phyloP scores from a whole-genome alignment of 2,888 invertebrate species.

The Ashinkailepas kermadecensis region DNA sequence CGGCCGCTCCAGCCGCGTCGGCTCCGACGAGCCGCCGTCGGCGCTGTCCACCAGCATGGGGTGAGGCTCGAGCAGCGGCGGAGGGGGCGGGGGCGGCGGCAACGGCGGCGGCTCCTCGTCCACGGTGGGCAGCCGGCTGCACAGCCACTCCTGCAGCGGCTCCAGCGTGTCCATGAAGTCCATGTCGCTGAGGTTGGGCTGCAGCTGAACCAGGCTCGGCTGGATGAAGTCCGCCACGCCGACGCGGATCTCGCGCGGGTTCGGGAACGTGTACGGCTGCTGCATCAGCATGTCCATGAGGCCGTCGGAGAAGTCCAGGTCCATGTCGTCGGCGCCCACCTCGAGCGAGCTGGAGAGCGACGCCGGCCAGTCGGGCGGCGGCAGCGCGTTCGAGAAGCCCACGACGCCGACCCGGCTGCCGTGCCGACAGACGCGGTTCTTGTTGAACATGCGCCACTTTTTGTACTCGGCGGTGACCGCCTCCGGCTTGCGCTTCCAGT shows the following conservation, averaged over 20 bases:
- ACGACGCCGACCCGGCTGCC: constrained; percentile 46
- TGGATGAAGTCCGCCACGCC: constrained; percentile 80
- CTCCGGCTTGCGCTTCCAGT: constrained; percentile 95
- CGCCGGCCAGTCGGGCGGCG: constrained; percentile 3
- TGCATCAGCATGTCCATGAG: constrained; percentile 53
- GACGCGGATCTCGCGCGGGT: constrained; percentile 73
- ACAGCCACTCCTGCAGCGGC: constrained; percentile 61
- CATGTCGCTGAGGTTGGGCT: constrained; percentile 92
- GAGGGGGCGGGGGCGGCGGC: background rate
- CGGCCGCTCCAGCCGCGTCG: constrained; percentile 26
- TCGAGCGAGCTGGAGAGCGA: background rate
- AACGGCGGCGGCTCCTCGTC: background rate
- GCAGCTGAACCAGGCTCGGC: constrained; percentile 91
- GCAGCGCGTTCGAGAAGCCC: constrained; percentile 19
- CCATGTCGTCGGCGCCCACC: constrained; percentile 57
- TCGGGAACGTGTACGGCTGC: constrained; percentile 92
- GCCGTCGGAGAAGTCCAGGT: constrained; percentile 77
- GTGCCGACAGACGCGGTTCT: constrained; percentile 63
- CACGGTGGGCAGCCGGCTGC: constrained; percentile 9
- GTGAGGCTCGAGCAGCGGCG: background rate
- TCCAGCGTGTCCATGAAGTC: constrained; percentile 70
- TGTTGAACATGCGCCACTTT: constrained; percentile 92
- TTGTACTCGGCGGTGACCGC: constrained; percentile 98
- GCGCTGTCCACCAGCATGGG: background rate
- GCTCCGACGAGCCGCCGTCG: background rate